A percentile compares a stretch with the other conserved stretches of the same genome.
phyloP scores from a whole-genome alignment of 37 sponge, comb jelly and placozoan species.

The Agelas oroides region DNA sequence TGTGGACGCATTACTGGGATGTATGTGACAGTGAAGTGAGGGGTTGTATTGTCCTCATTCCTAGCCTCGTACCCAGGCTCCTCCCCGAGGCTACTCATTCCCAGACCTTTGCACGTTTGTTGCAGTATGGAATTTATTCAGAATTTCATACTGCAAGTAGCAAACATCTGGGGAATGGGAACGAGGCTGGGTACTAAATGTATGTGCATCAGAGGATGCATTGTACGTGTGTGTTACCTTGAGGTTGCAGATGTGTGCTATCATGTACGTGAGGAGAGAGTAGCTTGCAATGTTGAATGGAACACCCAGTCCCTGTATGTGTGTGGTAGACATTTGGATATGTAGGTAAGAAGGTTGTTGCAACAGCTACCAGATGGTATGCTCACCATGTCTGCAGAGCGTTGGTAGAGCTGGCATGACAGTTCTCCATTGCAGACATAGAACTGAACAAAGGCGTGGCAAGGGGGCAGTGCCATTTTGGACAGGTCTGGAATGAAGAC shows the following conservation, averaged over 20 bases:
- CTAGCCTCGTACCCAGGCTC: too few relatives aligned
- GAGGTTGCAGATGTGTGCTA: constrained; percentile 92
- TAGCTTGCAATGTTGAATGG: constrained; percentile 99
- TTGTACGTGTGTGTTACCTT: constrained; percentile 32
- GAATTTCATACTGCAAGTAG: too few relatives aligned
- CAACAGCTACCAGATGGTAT: neutral
- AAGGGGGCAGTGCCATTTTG: constrained; percentile 96
- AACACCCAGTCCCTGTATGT: constrained; percentile 91
- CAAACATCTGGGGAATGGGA: too few relatives aligned
- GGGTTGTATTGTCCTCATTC: too few relatives aligned
- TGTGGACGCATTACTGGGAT: too few relatives aligned
- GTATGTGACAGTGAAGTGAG: too few relatives aligned
- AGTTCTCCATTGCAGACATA: constrained; percentile 94
- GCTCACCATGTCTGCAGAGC: constrained; percentile 91
- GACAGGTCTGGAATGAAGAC: constrained; percentile 60
- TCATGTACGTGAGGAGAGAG: constrained; percentile 96
- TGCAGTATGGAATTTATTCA: too few relatives aligned
- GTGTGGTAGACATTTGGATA: neutral
- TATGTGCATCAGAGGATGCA: neutral
- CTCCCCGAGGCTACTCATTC: too few relatives aligned
- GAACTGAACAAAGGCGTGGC: constrained; percentile 96
- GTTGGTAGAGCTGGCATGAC: constrained; percentile 97
- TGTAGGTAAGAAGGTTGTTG: neutral
- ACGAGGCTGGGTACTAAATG: neutral
- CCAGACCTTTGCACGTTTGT: too few relatives aligned